Base-by-base conservation (phyloP, 2,797 vertebrate species). In the Anguilla marmorata region DNA sequence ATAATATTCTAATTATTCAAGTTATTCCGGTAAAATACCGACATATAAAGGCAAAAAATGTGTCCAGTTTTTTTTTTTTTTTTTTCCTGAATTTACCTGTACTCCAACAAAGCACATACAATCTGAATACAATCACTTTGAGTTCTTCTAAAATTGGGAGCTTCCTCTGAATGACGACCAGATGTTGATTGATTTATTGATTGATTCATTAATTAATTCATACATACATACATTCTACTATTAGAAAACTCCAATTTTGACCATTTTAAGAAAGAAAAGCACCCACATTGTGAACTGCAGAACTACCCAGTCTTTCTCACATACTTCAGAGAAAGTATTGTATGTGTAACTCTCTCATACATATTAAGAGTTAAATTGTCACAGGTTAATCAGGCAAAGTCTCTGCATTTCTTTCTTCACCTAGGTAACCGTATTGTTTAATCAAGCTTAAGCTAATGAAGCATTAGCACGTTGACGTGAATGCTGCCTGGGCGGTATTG, bases 401-500 rank as follows among this genome's bases (percentile, higher is more conserved):
- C 3, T 66, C 74, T 54, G 24, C 11, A 11, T 54, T 52, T 88
- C 88, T 60, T 88, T 88, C 87, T 66, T 84, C 72, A 87, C 52
- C 87, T 72, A 37, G n/a, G 30, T 66, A 21, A 37, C 80, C n/a
- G 56, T 48, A 12, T 72, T 30, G 16, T 85, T 79, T 30, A 60
- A 66, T 82, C 19, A 19, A 3, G 27, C 72, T 80, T 50, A 85
- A 24, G 30, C 37, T 52, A 11, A 41, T 74, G 76, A 21, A 24
- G 48, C 72, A n/a, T 41, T 19, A 52, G 21, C 19, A 69, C 33
- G 19, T 83, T 7, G 27, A 66, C 5, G 45, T 50, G 45, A 63
- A 27, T 27, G 19, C 2, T 85, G 27, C 16, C 72, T 11, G 14
- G 19, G 30, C 33, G 41, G 19, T 19, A 58, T 27, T 66, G 54